These are phyloP conservation scores for Pogonomyrmex californicus DNA, from an alignment of 1,140 invertebrate species.

Conservation along the genomic window DNA sequence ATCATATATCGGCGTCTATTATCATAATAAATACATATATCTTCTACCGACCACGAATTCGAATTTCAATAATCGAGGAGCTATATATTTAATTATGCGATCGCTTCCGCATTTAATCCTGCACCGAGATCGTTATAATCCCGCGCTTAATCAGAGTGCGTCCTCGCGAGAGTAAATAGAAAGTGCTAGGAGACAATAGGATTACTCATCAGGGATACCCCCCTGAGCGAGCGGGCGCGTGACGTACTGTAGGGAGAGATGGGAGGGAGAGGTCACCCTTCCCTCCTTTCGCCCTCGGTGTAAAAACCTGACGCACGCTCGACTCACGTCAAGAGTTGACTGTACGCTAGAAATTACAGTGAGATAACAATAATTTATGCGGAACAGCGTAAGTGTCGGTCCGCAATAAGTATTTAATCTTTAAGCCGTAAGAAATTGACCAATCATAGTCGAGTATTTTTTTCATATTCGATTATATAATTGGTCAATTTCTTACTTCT, in stretches of 20 bases:
- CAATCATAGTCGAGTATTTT: too few relatives aligned
- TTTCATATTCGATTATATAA: too few relatives aligned
- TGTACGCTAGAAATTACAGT: neutral
- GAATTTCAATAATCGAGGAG: neutral
- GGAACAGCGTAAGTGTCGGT: neutral
- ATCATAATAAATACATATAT: neutral
- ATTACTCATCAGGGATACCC: neutral
- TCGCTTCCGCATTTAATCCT: neutral
- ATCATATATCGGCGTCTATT: neutral
- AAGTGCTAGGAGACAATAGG: slow-evolving; percentile 40
- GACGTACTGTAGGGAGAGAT: neutral
- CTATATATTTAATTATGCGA: neutral
- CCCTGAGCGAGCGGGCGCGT: neutral
- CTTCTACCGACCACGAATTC: neutral
- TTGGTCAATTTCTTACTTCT: too few relatives aligned
- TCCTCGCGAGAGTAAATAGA: slow-evolving; percentile 12
- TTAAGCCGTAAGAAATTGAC: too few relatives aligned
- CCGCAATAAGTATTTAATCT: too few relatives aligned
- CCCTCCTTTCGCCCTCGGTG: neutral
- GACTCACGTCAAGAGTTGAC: neutral
- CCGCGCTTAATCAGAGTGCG: slow-evolving; percentile 1
- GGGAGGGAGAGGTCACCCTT: neutral
- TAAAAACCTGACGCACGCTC: neutral
- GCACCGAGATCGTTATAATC: neutral
- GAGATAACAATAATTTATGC: slow-evolving; percentile 39